Conservation (phyloP, 2,797 vertebrate genomes). For the Coendou prehensilis region DNA sequence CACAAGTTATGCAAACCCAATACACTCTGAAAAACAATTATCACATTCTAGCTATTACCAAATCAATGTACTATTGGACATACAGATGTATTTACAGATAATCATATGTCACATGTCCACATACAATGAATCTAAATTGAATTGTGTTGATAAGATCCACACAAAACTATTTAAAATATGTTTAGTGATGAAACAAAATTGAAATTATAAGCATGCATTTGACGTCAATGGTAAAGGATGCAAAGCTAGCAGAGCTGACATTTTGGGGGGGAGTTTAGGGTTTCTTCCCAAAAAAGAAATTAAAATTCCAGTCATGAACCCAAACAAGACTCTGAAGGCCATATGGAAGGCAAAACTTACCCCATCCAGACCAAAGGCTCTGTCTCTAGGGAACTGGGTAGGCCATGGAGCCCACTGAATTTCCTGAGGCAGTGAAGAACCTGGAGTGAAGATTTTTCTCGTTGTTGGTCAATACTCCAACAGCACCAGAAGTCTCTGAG, state of each 20-base stretch:
- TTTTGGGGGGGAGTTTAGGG: not conserved
- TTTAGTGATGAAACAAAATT: not conserved
- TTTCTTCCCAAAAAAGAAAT: not conserved
- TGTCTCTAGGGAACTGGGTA: rapidly evolving
- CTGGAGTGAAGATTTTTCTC: not conserved
- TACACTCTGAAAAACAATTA: not conserved
- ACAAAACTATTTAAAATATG: not conserved
- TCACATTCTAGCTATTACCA: not conserved
- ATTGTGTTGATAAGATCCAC: not conserved
- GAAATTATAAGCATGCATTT: not conserved
- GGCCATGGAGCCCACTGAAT: not conserved
- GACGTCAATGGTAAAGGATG: not conserved
- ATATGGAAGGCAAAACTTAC: rapidly evolving
- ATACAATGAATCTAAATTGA: not conserved
- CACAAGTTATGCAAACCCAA: not conserved
- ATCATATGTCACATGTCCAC: rapidly evolving
- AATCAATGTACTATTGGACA: not conserved
- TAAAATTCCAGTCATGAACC: not conserved
- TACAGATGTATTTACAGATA: not conserved
- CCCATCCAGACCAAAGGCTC: not conserved
- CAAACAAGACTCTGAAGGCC: not conserved
- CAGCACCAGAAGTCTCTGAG: not conserved
- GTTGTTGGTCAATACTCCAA: not conserved
- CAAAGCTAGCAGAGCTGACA: not conserved
- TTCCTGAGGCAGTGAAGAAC: not conserved